Conservation (phyloP, 2,113 vertebrate genomes). For the Candoia aspera region DNA sequence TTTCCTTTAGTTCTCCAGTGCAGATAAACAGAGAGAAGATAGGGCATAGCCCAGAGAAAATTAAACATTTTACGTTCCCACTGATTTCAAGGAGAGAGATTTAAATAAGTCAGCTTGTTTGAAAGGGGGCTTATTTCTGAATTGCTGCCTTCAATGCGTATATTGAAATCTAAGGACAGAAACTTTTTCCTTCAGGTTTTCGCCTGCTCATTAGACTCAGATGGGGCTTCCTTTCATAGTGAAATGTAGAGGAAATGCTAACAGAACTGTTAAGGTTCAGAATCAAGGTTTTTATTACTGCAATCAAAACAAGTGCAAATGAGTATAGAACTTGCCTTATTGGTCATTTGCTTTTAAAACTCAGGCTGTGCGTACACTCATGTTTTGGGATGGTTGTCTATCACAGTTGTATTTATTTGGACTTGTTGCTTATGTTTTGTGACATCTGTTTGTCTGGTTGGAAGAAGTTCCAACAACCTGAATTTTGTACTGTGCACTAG, state of each 20-base stretch:
- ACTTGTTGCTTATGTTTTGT: not conserved
- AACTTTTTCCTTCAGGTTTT: not conserved
- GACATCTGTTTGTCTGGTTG: not conserved
- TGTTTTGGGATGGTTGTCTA: not conserved
- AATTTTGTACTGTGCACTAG: not conserved
- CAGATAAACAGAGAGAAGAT: not conserved
- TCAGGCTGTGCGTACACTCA: not conserved
- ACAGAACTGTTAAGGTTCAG: not conserved
- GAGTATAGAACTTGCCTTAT: not conserved
- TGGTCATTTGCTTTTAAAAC: not conserved
- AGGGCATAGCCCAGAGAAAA: not conserved
- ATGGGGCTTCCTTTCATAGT: not conserved
- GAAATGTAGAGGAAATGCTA: not conserved
- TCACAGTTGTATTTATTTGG: not conserved
- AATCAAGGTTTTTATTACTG: not conserved
- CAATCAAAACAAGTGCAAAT: not conserved
- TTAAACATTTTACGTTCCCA: not conserved
- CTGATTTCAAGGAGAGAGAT: not conserved
- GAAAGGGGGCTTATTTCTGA: not conserved
- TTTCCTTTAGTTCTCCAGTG: conserved; percentile 1
- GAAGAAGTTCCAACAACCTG: not conserved
- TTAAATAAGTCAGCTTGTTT: not conserved
- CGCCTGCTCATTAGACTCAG: not conserved
- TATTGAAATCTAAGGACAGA: not conserved
- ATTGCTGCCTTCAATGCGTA: not conserved